Conservation (phyloP, 1,140 invertebrate genomes). For the Hydropsyche tenuis region DNA sequence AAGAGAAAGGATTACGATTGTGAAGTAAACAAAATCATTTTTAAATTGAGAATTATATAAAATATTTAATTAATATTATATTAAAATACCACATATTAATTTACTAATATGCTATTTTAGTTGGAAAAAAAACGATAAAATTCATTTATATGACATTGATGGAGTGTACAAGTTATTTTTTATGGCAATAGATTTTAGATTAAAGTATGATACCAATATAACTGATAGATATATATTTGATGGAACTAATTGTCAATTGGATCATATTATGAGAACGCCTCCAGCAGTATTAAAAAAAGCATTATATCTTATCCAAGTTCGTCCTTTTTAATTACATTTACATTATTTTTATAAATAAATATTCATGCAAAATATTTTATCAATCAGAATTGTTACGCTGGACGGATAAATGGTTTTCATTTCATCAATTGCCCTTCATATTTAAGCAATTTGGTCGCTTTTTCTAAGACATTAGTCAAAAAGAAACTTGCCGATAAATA, state of each 20-base stretch:
- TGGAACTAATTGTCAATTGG: not conserved
- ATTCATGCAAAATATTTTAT: not conserved
- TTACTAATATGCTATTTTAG: conserved; percentile 10
- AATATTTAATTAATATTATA: not conserved
- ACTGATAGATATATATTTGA: conserved; percentile 9
- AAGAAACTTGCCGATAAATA: conserved; percentile 29
- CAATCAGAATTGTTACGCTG: conserved; percentile 33
- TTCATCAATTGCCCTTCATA: not conserved
- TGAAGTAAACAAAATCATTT: conserved; percentile 19
- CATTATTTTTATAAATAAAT: not conserved
- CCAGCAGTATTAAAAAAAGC: not conserved
- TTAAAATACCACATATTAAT: too few relatives aligned
- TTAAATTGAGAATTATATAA: not conserved
- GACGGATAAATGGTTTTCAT: conserved; percentile 22
- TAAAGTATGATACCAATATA: conserved; percentile 1
- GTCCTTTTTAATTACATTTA: not conserved
- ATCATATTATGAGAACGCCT: not conserved
- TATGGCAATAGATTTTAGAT: conserved; percentile 17
- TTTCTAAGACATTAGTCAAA: conserved; percentile 5
- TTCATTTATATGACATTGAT: not conserved
- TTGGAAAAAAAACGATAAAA: not conserved
- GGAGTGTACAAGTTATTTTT: not conserved
- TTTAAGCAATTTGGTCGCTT: conserved; percentile 3
- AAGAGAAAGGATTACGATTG: not conserved
- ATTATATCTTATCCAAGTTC: not conserved